Conservation (phyloP, 2,113 vertebrate genomes). For the Microtus oregoni region DNA sequence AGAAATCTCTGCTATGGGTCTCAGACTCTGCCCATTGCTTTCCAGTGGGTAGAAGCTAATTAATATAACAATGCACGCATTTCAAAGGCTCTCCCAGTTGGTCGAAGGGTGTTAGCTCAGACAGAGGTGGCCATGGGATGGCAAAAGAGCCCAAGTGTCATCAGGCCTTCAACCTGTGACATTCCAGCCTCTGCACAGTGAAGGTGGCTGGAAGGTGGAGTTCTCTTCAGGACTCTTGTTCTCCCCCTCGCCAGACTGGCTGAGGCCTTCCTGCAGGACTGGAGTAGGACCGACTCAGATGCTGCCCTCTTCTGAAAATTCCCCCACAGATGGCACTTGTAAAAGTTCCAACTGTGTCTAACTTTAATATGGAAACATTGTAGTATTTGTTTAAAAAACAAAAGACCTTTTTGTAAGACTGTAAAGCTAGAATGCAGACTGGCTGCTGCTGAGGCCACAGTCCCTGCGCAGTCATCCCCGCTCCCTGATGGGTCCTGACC, state of each 20-base stretch:
- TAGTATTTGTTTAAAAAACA: background rate
- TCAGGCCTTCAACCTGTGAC: too few species aligned
- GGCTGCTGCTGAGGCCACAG: background rate
- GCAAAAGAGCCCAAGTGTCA: too few species aligned
- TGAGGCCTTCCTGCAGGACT: background rate
- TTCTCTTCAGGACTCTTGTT: background rate
- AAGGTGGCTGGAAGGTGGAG: background rate
- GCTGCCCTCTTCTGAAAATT: background rate
- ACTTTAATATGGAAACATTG: background rate
- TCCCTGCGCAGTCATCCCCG: background rate
- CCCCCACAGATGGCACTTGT: background rate
- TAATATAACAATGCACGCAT: background rate
- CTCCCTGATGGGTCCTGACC: background rate
- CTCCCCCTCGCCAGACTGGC: background rate
- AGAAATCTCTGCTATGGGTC: background rate
- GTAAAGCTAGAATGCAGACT: background rate
- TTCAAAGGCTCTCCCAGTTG: background rate
- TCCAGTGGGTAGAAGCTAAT: background rate
- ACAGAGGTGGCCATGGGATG: too few species aligned
- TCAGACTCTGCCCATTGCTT: background rate
- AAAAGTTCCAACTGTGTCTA: background rate
- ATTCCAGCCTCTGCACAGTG: background rate
- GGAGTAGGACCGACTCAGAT: background rate
- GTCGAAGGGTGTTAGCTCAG: background rate
- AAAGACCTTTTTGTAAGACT: background rate